A percentile compares a stretch with the other conserved stretches of the same genome.
phyloP scores from a whole-genome alignment of 2,888 invertebrate genomes.

The Chirona hameri region DNA sequence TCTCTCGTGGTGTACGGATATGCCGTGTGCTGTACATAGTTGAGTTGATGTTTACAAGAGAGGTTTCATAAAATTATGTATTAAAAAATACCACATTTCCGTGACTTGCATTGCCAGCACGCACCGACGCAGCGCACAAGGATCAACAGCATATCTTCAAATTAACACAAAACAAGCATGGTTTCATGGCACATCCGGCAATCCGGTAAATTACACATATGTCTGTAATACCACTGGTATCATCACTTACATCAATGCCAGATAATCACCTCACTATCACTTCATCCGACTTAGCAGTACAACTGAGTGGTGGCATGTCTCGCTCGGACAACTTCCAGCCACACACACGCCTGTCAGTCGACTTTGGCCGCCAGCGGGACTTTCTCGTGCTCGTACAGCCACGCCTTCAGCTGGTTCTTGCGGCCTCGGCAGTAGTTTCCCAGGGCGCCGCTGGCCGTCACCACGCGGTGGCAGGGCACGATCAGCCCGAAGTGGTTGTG shows the following conservation, averaged over 20 bases:
- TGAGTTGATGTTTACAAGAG: neutral
- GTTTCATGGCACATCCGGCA: too few species aligned
- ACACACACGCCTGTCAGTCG: neutral
- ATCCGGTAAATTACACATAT: too few species aligned
- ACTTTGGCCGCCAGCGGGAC: neutral
- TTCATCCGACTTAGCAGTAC: too few species aligned
- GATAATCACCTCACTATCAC: too few species aligned
- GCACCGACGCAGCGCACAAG: too few species aligned
- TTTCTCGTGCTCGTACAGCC: neutral
- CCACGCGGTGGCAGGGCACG: slow-evolving; percentile 5
- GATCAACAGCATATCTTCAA: too few species aligned
- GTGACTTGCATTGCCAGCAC: too few species aligned
- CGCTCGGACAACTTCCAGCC: too few species aligned
- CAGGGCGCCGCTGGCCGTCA: neutral
- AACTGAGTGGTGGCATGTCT: too few species aligned
- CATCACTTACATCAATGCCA: too few species aligned
- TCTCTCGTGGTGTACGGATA: neutral
- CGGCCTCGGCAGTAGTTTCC: slow-evolving; percentile 1
- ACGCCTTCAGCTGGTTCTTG: neutral
- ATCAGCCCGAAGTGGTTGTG: neutral
- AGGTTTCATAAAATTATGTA: slow-evolving; percentile 10
- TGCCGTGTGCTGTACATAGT: neutral
- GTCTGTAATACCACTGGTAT: too few species aligned
- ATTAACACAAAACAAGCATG: too few species aligned
- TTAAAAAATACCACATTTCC: neutral